Percentiles rank a stretch among this genome's conserved stretches.
phyloP scores from a whole-genome alignment of 2,113 vertebrate species.

The Deroptyus accipitrinus region DNA sequence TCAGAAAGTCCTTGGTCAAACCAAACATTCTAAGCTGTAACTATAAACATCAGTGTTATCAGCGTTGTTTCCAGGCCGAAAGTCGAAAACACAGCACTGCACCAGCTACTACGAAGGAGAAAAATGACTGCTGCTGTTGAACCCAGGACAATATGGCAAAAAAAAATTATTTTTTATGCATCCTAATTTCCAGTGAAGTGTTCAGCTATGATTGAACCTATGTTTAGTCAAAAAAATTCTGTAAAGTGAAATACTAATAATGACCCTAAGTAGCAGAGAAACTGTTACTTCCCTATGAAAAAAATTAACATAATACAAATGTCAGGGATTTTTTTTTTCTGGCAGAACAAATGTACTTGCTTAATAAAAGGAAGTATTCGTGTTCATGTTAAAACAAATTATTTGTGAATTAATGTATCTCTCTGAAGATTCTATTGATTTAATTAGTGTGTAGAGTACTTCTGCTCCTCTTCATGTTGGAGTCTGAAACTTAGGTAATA shows the following conservation, averaged over 20 bases:
- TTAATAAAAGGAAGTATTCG: not conserved
- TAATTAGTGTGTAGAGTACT: not conserved
- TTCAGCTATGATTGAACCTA: not conserved
- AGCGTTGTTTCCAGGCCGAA: too few relatives aligned
- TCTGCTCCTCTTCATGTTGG: not conserved
- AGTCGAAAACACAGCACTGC: too few relatives aligned
- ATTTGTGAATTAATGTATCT: not conserved
- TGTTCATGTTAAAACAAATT: not conserved
- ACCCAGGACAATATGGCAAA: not conserved
- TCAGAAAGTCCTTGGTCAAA: too few relatives aligned
- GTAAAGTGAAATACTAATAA: not conserved
- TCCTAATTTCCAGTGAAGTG: not conserved
- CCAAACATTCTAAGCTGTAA: too few relatives aligned
- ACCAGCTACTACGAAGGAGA: too few relatives aligned
- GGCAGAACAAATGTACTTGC: not conserved
- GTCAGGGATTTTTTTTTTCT: not conserved
- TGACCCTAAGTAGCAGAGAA: not conserved
- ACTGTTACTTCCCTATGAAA: not conserved
- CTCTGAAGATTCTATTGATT: not conserved
- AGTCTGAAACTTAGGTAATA: not conserved
- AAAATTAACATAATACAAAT: not conserved
- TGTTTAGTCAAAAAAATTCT: not conserved
- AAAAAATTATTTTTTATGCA: not conserved
- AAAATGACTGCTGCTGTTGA: too few relatives aligned
- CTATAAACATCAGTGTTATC: too few relatives aligned